A percentile compares a stretch with the other conserved stretches of the same genome.
These are phyloP conservation scores for Enhydra lutris DNA, from an alignment of 2,113 vertebrate genomes.

Conservation along the genomic window DNA sequence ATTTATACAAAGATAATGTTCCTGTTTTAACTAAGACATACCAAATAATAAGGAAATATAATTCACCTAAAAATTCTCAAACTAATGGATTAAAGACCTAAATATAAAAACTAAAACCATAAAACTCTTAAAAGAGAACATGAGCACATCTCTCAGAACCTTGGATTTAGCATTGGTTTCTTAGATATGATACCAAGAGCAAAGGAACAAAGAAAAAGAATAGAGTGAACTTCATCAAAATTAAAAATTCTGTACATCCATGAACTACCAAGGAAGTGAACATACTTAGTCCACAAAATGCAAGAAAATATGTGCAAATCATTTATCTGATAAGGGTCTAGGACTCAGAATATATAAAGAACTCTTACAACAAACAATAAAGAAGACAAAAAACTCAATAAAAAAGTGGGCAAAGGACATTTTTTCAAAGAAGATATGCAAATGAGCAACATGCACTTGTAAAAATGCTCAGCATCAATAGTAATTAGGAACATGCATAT, in stretches of 20 bases:
- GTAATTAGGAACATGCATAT: background rate
- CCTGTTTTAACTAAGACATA: background rate
- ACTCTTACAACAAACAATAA: background rate
- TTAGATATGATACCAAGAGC: background rate
- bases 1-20: background rate
- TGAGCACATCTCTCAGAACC: background rate
- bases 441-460: background rate
- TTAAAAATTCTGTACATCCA: background rate
- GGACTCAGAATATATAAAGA: background rate
- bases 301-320: background rate
- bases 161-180: background rate
- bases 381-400: background rate
- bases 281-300: background rate
- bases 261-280: background rate
- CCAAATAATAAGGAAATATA: constrained; percentile 16
- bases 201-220: background rate
- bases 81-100: background rate
- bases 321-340: background rate
- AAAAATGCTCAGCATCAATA: background rate
- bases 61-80: background rate
- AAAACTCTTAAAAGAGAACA: background rate
- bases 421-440: background rate
- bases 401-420: background rate
- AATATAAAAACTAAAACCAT: background rate
- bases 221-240: background rate